phyloP scores from a whole-genome alignment of 1,140 invertebrate species.

The Drosophila suzukii region DNA sequence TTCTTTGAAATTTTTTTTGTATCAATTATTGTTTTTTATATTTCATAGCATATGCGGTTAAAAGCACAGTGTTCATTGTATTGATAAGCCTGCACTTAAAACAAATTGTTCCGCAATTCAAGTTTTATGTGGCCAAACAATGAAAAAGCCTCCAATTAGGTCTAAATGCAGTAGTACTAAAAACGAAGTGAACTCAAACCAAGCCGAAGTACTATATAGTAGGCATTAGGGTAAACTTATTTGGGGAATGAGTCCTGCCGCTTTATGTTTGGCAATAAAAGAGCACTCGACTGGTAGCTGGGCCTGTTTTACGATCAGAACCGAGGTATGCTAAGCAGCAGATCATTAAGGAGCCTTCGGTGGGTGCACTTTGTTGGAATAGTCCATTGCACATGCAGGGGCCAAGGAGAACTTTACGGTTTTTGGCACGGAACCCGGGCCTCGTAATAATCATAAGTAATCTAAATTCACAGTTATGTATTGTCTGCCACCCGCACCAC shows the following conservation, averaged over 20 bases:
- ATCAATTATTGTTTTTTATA: too few species aligned
- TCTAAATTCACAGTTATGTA: slow-evolving; percentile 59
- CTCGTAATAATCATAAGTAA: slow-evolving; percentile 75
- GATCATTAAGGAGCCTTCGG: slow-evolving; percentile 39
- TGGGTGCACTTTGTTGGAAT: slow-evolving; percentile 41
- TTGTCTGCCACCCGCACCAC: slow-evolving; percentile 29
- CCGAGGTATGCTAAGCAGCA: slow-evolving; percentile 38
- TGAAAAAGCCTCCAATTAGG: background rate
- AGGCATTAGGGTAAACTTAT: slow-evolving; percentile 33
- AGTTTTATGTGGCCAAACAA: background rate
- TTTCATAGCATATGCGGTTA: too few species aligned
- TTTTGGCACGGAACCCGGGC: slow-evolving; percentile 39
- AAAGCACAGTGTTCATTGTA: too few species aligned
- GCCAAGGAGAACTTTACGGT: slow-evolving; percentile 39
- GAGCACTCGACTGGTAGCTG: slow-evolving; percentile 20
- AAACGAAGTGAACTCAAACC: too few species aligned
- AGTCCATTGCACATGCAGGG: slow-evolving; percentile 55
- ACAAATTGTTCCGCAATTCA: background rate
- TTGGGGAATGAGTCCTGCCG: slow-evolving; percentile 13
- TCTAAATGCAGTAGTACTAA: background rate
- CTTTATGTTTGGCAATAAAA: slow-evolving; percentile 37
- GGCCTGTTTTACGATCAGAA: slow-evolving; percentile 26
- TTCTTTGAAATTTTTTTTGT: too few species aligned
- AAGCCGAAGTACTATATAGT: background rate
- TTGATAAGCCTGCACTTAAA: background rate